Evolutionary conservation across 1,140 invertebrate species (phyloP), one percentile per base, ranked within the genome.

Genomic region (Halesus radiatus): DNA sequence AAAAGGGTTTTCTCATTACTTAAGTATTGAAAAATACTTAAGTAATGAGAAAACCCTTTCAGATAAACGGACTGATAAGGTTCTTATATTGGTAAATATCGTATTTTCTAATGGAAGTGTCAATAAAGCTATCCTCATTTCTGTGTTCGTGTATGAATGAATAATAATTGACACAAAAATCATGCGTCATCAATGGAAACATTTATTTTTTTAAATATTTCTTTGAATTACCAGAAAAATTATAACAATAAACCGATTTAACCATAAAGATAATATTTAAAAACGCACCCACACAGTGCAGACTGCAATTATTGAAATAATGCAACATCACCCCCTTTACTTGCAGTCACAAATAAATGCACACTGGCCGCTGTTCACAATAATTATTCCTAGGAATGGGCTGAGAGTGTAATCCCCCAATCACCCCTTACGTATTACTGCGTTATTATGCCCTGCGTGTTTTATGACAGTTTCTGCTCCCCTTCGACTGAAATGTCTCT

Each of bases 261-360:
- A 20, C 53, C 53, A 20, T 56, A 15, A 56, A 56, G 53, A 56
- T 56, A 56, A 15, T 15, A 15, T 56, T 56, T 56, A 56, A 15
- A 62, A 62, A 62, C 23, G 58, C 18, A 62, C 58, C 18, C n/a
- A 1, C 58, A 22, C 20, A 60, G 3, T 23, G 58, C 26, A 29
- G 26, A 5, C 20, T 62, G 58, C 58, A 62, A 62, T 62, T 62
- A 62, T 62, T 62, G 1, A 62, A 62, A 29, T 29, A 29, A 64
- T 64, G 60, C 20, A 64, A 64, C 15, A 13, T 64, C 60, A 29
- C 20, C 60, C 60, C 23, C 22, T 26, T 20, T 20, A 16, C n/a
- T 22, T 58, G 22, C 22, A 58, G 54, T n/a, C n/a, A 58, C 54
- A 58, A 8, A 58, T 64, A 29, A 29, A 64, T 64, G 22, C 8